These are phyloP conservation scores for Margarornis squamiger DNA, from an alignment of 2,797 vertebrate genomes.

Conservation along the genomic window DNA sequence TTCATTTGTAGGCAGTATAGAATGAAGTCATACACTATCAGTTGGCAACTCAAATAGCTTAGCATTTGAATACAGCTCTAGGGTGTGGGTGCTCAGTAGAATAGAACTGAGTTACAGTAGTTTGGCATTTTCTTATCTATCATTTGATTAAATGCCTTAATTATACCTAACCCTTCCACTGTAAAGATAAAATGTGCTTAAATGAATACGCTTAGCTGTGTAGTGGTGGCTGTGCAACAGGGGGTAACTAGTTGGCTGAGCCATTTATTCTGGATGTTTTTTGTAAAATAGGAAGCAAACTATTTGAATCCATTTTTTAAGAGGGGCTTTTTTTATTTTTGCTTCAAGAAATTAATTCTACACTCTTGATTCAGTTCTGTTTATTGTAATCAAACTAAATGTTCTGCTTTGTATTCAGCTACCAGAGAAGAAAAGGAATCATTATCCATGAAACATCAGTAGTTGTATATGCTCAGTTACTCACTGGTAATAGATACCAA, in stretches of 20 bases:
- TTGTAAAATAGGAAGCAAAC: neutral
- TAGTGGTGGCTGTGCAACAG: neutral
- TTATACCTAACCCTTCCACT: neutral
- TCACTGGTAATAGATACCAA: constrained; percentile 90
- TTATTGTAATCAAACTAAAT: neutral
- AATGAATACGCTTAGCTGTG: neutral
- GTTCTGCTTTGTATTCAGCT: constrained; percentile 74
- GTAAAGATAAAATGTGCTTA: neutral
- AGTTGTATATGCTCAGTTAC: constrained; percentile 88
- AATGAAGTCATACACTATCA: neutral
- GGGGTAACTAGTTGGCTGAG: neutral
- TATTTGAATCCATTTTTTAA: neutral
- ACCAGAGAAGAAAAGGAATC: constrained; percentile 91
- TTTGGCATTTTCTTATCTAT: neutral
- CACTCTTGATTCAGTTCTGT: neutral
- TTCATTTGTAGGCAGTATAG: neutral
- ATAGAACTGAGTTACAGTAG: neutral
- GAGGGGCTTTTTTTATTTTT: neutral
- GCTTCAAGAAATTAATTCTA: neutral
- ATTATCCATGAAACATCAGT: constrained; percentile 86
- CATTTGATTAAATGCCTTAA: neutral
- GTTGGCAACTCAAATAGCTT: neutral
- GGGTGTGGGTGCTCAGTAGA: neutral
- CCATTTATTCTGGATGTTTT: neutral
- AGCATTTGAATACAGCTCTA: neutral